Conservation (phyloP, 2,888 invertebrate species). For the Phrixothrix hirtus region DNA sequence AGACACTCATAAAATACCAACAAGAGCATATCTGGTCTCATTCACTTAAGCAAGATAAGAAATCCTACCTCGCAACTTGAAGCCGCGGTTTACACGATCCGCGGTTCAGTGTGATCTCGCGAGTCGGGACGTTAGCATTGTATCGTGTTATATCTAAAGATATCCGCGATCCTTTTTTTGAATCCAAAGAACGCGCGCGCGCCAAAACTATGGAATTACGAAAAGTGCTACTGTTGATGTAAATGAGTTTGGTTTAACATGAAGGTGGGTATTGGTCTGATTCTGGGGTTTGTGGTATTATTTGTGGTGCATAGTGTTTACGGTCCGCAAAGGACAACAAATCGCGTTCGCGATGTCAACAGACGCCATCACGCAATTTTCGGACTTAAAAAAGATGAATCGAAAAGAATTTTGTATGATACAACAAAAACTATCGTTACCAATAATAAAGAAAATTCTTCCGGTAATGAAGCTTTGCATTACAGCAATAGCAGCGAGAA, state of each 20-base stretch:
- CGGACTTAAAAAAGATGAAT: conserved; percentile 3
- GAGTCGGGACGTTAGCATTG: conserved; percentile 22
- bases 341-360: conserved; percentile 10
- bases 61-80: conserved; percentile 29
- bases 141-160: conserved; percentile 4
- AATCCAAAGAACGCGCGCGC: not conserved
- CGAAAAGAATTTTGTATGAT: conserved; percentile 6
- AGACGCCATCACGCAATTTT: too few relatives aligned
- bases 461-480: conserved; percentile 15
- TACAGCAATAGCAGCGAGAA: conserved; percentile 14
- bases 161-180: conserved; percentile 2
- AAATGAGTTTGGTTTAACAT: conserved; percentile 14
- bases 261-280: conserved; percentile 19
- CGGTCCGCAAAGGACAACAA: conserved; percentile 11
- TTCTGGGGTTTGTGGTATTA: conserved; percentile 22
- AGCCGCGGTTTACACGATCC: conserved; percentile 25
- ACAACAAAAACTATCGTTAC: conserved; percentile 9
- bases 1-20: conserved; percentile 27
- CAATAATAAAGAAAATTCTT: conserved; percentile 12
- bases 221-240: conserved; percentile 11
- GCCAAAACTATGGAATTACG: not conserved
- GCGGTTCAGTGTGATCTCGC: conserved; percentile 31
- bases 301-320: conserved; percentile 18
- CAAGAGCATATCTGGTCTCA: conserved; percentile 26
- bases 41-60: conserved; percentile 28